Conservation (phyloP, 2,113 vertebrate species). For the Mustela nigripes region DNA sequence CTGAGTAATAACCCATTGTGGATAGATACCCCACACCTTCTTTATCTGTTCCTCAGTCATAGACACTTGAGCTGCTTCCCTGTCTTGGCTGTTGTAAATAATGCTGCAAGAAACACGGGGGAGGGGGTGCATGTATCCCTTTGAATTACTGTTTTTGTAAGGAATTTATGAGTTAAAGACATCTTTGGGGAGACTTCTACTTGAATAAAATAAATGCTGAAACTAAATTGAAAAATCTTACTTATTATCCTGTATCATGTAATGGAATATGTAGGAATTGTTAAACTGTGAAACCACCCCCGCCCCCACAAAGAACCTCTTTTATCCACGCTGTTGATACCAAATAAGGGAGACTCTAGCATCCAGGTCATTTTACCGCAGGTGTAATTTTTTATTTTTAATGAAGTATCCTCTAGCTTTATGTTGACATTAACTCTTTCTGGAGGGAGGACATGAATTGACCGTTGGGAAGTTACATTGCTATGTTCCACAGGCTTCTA, state of each 20-base stretch:
- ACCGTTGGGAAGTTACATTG: background rate
- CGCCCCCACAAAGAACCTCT: background rate
- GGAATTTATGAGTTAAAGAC: background rate
- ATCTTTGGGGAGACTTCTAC: conserved; percentile 40
- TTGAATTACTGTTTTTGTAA: background rate
- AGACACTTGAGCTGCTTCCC: background rate
- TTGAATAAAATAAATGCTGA: conserved; percentile 43
- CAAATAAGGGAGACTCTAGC: background rate
- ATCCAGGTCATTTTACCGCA: background rate
- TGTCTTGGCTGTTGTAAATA: background rate
- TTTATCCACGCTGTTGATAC: background rate
- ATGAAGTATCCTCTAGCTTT: background rate
- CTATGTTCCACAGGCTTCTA: background rate
- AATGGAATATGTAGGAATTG: background rate
- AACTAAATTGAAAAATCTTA: conserved; percentile 48
- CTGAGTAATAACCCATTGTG: background rate
- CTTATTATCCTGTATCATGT: background rate
- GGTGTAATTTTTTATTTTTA: background rate
- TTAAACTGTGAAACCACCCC: background rate
- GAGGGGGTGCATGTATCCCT: background rate
- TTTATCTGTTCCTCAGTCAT: background rate
- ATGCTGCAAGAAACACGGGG: background rate
- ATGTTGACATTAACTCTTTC: background rate
- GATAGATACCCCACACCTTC: background rate
- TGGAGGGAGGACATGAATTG: background rate